These are phyloP conservation scores for Harmothoe impar DNA, from an alignment of 2,888 invertebrate genomes.

Conservation along the genomic window DNA sequence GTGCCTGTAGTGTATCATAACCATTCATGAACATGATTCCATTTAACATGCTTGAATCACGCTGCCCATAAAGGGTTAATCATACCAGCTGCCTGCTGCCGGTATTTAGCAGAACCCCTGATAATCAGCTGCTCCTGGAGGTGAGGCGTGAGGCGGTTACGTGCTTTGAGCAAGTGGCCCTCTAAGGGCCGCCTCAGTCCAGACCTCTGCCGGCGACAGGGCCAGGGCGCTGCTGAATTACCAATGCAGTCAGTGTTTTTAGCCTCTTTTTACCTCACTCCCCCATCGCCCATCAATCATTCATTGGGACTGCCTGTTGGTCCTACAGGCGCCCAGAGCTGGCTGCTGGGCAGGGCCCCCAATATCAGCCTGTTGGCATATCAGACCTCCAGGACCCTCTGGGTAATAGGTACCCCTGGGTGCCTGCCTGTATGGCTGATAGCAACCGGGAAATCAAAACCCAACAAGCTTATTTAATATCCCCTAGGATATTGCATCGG, in stretches of 20 bases:
- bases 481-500: neutral
- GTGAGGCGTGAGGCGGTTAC: too few species aligned
- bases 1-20: too few species aligned
- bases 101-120: too few species aligned
- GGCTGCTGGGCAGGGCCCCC: neutral
- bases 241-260: neutral
- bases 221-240: constrained; percentile 26
- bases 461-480: constrained; percentile 21
- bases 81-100: too few species aligned
- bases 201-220: neutral
- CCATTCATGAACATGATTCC: too few species aligned
- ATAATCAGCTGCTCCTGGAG: too few species aligned
- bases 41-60: too few species aligned
- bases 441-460: neutral
- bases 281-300: neutral
- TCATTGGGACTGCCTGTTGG: neutral
- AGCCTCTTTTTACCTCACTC: neutral
- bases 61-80: too few species aligned
- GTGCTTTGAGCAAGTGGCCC: too few species aligned
- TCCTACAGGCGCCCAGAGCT: neutral
- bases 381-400: too few species aligned
- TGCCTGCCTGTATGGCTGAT: neutral
- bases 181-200: neutral
- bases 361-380: constrained; percentile 7
- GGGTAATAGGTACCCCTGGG: neutral